Evolutionary conservation across 2,113 vertebrate genomes (phyloP), one percentile per base, ranked within the genome.

Genomic region (Hystrix brachyura): DNA sequence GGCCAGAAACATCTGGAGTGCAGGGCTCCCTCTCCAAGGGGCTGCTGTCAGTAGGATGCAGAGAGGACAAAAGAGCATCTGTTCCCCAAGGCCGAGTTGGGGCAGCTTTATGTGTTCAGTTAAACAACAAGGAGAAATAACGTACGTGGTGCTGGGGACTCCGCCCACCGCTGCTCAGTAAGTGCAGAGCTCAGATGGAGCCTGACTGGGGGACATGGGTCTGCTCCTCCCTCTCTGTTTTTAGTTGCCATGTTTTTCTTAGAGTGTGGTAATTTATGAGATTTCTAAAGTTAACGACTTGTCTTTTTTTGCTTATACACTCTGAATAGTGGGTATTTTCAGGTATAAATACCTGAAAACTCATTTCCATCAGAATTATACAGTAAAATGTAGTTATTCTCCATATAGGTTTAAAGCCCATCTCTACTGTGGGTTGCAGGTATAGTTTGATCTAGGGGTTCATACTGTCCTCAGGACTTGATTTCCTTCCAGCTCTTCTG

Each of bases 31-130:
- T 5, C 6, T 93, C 92, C 81, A 9, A 80, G 87, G 82, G 94
- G 81, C 96, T 96, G 87, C 71, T 78, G 57, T 62, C 94, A 93
- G 67, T 72, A 94, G 87, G 79, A 78, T 34, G 43, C 13, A 64
- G 1, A 5, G 0, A 65, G 91, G 96, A 97, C 97, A 98, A 97
- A 97, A 89, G 92, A 69, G 34, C 48, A 95, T 94, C 98, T 98
- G 95, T 96, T 96, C 67, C 79, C 38, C 32, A 0, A 81, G 92
- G 43, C 96, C 85, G 5, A 94, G 32, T 18, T 62, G n/a, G 29
- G 48, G 13, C 9, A 38, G 76, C 71, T 91, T 62, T 86, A 34
- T 9, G 29, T 57, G 21, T 65, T 76, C 48, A 11, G 27, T n/a
- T 87, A 29, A 89, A 86, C 38, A 62, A n/a, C 48, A 18, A 57